A percentile compares a stretch with the other conserved stretches of the same genome.
These are phyloP conservation scores for Coregonus clupeaformis DNA, from an alignment of 2,113 vertebrate genomes.

Conservation along the genomic window DNA sequence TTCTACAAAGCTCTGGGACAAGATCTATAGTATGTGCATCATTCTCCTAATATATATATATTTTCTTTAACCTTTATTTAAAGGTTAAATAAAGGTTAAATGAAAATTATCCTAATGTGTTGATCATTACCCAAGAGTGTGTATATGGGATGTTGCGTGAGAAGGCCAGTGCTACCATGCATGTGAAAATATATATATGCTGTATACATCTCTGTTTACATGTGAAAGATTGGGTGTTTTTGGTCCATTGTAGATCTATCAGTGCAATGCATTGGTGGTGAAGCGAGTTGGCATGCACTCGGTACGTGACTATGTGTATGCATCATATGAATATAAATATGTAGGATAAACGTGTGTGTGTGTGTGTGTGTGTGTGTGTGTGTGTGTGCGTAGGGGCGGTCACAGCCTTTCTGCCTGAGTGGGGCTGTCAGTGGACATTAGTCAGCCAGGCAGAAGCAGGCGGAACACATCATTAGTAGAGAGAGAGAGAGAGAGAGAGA, in stretches of 20 bases:
- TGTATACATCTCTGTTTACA: neutral
- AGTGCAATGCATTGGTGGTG: neutral
- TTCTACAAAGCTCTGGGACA: no score
- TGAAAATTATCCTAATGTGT: no score
- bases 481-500: constrained; percentile 42
- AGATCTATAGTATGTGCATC: no score
- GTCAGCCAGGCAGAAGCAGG: constrained; percentile 70
- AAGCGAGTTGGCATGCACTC: neutral
- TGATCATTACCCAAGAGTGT: no score
- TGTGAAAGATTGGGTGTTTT: neutral
- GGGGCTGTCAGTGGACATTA: constrained; percentile 74
- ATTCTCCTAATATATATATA: no score
- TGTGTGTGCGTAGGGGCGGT: constrained; percentile 26
- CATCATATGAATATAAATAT: neutral
- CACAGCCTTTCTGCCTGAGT: constrained; percentile 64
- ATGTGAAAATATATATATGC: neutral
- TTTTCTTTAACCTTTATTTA: no score
- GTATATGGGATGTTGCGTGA: no score
- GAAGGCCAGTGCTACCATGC: no score
- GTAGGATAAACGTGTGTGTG: constrained; percentile 8
- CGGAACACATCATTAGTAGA: constrained; percentile 73
- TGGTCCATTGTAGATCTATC: neutral
- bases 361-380: constrained; percentile 19
- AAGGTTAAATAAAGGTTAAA: no score
- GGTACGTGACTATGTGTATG: neutral